These are phyloP conservation scores for Eucera pruinosa DNA, from an alignment of 2,888 invertebrate species.

Conservation along the genomic window DNA sequence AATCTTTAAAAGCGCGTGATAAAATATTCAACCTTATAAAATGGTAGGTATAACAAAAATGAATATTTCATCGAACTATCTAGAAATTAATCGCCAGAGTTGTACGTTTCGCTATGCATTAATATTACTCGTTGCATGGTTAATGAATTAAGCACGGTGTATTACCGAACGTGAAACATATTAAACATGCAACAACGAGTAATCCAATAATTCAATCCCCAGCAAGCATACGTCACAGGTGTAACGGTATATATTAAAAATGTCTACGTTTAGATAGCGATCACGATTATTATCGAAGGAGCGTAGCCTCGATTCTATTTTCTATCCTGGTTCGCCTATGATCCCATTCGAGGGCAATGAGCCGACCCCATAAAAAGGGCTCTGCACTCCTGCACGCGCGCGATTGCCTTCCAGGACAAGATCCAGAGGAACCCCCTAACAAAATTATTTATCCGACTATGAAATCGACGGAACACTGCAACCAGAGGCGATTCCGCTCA, in stretches of 20 bases:
- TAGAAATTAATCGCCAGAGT: no score
- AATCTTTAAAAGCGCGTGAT: no score
- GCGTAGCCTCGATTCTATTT: neutral
- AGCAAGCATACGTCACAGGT: no score
- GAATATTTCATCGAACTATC: no score
- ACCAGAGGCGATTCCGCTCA: conserved; percentile 45
- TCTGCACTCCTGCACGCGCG: neutral
- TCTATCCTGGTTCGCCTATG: neutral
- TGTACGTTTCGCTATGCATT: no score
- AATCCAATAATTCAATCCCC: no score
- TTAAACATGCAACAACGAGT: no score
- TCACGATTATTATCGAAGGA: neutral
- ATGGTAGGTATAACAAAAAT: no score
- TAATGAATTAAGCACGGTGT: no score
- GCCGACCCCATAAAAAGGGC: conserved; percentile 13
- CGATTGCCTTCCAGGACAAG: conserved; percentile 15
- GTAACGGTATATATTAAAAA: neutral
- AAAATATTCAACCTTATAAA: no score
- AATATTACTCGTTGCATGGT: no score
- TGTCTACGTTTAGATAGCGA: neutral
- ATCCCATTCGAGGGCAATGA: neutral
- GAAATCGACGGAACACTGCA: conserved; percentile 41
- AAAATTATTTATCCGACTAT: conserved; percentile 51
- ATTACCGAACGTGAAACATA: no score
- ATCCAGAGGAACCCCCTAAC: conserved; percentile 2